A percentile compares a stretch with the other conserved stretches of the same genome.
These are phyloP conservation scores for Digitonthophagus gazella DNA, from an alignment of 2,888 invertebrate species.

Conservation along the genomic window DNA sequence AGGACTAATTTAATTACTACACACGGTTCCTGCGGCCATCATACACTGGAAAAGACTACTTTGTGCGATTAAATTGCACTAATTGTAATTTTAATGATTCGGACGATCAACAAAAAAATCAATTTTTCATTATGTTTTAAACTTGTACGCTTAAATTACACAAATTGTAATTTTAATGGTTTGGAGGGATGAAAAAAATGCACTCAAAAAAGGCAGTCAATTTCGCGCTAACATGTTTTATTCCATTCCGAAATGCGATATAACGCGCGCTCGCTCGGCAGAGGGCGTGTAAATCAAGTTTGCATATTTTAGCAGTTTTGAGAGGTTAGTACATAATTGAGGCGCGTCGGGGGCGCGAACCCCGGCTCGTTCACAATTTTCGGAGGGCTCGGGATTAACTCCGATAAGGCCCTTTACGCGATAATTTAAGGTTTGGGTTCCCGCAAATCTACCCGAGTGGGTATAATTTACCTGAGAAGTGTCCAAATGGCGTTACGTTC, in stretches of 20 bases:
- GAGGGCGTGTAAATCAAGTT: conserved; percentile 12
- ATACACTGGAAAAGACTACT: no score
- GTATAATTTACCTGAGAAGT: neutral
- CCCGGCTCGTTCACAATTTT: neutral
- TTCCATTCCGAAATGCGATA: neutral
- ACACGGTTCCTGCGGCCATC: no score
- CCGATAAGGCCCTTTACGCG: neutral
- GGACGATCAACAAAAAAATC: no score
- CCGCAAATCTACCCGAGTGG: neutral
- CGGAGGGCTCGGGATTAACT: neutral
- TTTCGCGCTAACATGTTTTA: neutral
- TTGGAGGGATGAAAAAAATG: no score
- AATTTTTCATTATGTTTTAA: no score
- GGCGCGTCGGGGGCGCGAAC: neutral
- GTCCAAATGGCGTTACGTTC: neutral
- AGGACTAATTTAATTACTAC: neutral
- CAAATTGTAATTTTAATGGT: no score
- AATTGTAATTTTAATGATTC: no score
- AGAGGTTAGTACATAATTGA: conserved; percentile 14
- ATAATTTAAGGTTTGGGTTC: neutral
- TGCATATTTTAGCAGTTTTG: conserved; percentile 15
- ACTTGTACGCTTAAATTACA: no score
- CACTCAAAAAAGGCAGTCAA: neutral
- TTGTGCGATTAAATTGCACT: no score
- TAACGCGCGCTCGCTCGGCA: neutral